Conservation (phyloP, 2,113 vertebrate genomes). For the Orcinus orca region DNA sequence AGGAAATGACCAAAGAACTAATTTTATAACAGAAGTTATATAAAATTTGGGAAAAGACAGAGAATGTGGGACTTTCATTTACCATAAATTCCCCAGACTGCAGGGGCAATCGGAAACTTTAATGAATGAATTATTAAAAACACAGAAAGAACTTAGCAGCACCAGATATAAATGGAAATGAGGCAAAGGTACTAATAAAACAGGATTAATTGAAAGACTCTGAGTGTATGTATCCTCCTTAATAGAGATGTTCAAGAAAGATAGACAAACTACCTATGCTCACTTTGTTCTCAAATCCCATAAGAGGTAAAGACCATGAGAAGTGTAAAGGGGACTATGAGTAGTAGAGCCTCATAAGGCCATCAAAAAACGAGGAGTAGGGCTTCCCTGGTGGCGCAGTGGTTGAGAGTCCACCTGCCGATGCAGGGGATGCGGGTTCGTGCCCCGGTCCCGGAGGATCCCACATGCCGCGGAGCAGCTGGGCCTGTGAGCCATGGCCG, state of each 20-base stretch:
- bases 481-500: too few species aligned
- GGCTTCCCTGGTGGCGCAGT: too few species aligned
- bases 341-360: background rate
- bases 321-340: background rate
- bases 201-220: background rate
- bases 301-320: background rate
- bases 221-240: background rate
- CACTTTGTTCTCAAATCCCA: constrained; percentile 16
- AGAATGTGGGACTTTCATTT: background rate
- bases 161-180: constrained; percentile 17
- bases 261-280: background rate
- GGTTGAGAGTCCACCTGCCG: too few species aligned
- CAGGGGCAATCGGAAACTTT: background rate
- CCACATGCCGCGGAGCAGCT: too few species aligned
- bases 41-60: constrained; percentile 1
- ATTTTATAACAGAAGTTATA: constrained; percentile 18
- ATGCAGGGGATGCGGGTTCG: too few species aligned
- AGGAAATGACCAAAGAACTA: background rate
- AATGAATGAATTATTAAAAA: constrained; percentile 22
- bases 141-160: background rate
- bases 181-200: constrained; percentile 22
- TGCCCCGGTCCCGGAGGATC: too few species aligned
- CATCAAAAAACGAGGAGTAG: background rate
- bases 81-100: background rate
- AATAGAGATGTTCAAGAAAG: constrained; percentile 14